These are phyloP conservation scores for Platycheirus rosarum DNA, from an alignment of 2,888 invertebrate species.

Conservation along the genomic window DNA sequence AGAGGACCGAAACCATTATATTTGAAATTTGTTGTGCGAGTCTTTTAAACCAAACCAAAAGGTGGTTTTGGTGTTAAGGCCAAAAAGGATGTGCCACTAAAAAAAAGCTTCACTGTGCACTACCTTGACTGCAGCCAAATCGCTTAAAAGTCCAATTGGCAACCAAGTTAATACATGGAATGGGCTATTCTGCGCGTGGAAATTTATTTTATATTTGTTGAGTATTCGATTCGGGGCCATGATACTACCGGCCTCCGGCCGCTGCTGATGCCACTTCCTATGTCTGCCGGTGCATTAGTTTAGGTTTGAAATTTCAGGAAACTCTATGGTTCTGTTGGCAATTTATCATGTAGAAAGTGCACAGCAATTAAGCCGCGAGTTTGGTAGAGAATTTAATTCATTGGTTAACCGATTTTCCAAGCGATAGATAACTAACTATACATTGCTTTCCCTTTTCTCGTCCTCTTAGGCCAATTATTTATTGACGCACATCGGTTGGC, in stretches of 20 bases:
- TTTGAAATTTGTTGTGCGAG: conserved; percentile 41
- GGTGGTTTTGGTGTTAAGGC: conserved; percentile 39
- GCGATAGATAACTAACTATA: conserved; percentile 48
- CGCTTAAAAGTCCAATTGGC: conserved; percentile 52
- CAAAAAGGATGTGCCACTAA: conserved; percentile 32
- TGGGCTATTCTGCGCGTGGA: conserved; percentile 40
- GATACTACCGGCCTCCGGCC: neutral
- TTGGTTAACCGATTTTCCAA: conserved; percentile 71
- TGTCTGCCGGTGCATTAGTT: conserved; percentile 43
- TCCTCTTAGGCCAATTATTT: neutral
- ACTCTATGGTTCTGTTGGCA: conserved; percentile 17
- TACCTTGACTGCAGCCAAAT: conserved; percentile 5
- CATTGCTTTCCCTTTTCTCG: neutral
- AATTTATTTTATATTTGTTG: conserved; percentile 60
- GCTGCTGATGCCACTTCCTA: neutral
- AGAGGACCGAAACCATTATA: conserved; percentile 10
- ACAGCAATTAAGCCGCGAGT: conserved; percentile 70
- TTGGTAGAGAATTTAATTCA: conserved; percentile 72
- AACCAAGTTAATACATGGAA: conserved; percentile 42
- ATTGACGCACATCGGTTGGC: conserved; percentile 21
- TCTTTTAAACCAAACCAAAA: conserved; percentile 31
- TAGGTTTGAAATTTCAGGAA: conserved; percentile 13
- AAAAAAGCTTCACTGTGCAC: conserved; percentile 2
- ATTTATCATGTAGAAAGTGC: conserved; percentile 71
- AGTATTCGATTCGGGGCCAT: conserved; percentile 23